Evolutionary conservation across 2,113 vertebrate species (phyloP), one percentile per base, ranked within the genome.

Genomic region (Monopterus albus): DNA sequence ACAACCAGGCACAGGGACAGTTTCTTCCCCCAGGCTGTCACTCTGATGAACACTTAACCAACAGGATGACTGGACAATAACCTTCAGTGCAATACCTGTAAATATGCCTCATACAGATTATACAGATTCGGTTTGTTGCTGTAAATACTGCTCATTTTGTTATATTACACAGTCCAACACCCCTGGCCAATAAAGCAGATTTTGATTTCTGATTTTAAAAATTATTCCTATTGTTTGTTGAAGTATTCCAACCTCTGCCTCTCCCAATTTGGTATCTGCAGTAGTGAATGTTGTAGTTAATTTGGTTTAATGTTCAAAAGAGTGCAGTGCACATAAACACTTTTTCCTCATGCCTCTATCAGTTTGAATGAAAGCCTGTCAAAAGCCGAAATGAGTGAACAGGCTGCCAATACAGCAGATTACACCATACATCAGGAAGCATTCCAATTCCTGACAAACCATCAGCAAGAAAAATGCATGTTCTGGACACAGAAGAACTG

Each of bases 381-480:
- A 78, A 3, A 62, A 38, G 73, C 51, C 38, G 47, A 46, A 75
- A 72, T 83, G 81, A 77, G 58, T 62, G 76, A 78, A 50, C 51
- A 39, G 45, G 58, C 77, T 82, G 78, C 71, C 75, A 63, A 58
- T 66, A 31, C 3, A 6, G 43, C 40, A 67, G 66, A 88, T 82
- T 75, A 74, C 57, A 43, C 78, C 65, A 86, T 85, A 78, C 56
- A 79, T 86, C 84, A 85, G 60, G 53, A 55, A 72, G 72, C 31
- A 35, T 57, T 84, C 39, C 6, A 4, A 70, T 79, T 85, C 49
- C 75, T 68, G 49, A 79, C 81, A 81, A 79, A 80, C 69, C 73
- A 52, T 80, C 79, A 75, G 35, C 33, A 62, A 78, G 75, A 88
- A 49, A 67, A 87, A 85, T 52, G 36, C 17, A 35, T 21, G 36